Conservation (phyloP, 2,888 invertebrate species). For the Gymnocheta viridis region DNA sequence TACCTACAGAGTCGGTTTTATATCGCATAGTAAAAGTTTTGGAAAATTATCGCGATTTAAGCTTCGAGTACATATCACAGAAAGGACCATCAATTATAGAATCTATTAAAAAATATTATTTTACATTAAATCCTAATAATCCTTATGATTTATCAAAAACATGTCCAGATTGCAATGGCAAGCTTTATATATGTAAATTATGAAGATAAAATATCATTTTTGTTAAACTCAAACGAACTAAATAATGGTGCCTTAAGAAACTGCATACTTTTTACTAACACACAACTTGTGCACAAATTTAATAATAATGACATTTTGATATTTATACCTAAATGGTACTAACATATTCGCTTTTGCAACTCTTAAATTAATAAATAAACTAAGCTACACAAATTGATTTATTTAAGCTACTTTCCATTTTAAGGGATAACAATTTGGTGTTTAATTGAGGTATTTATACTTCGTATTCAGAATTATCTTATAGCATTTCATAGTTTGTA, state of each 20-base stretch:
- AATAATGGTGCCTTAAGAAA: neutral
- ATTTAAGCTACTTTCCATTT: too few relatives aligned
- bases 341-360: too few relatives aligned
- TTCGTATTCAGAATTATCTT: too few relatives aligned
- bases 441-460: too few relatives aligned
- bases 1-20: constrained; percentile 74
- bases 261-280: neutral
- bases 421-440: too few relatives aligned
- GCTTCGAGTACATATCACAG: constrained; percentile 12
- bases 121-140: constrained; percentile 72
- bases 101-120: constrained; percentile 66
- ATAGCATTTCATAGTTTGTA: too few relatives aligned
- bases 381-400: too few relatives aligned
- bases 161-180: constrained; percentile 73
- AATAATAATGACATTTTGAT: neutral
- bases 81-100: constrained; percentile 62
- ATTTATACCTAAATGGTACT: too few relatives aligned
- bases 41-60: constrained; percentile 28
- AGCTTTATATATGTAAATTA: constrained; percentile 67
- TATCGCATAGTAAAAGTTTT: constrained; percentile 71
- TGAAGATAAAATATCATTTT: constrained; percentile 46
- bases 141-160: neutral
- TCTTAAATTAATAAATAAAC: too few relatives aligned
- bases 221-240: neutral
- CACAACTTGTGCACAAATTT: neutral